These are phyloP conservation scores for Galeopsomyia nigrocyanea DNA, from an alignment of 2,888 invertebrate species.

Conservation along the genomic window DNA sequence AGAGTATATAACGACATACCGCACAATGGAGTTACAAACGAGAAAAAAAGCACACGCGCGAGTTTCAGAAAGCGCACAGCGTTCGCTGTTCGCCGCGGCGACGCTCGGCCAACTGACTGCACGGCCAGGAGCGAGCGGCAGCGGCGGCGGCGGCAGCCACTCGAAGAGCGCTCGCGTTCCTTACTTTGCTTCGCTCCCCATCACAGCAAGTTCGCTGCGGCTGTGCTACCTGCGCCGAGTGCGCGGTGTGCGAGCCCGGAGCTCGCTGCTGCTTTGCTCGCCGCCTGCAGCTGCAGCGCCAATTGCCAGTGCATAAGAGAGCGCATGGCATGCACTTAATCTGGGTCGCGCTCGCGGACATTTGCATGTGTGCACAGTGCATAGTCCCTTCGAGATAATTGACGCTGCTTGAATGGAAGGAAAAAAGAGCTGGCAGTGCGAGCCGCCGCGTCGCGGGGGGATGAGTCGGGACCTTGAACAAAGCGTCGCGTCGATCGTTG, in stretches of 20 bases:
- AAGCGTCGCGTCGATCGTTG: too few relatives aligned
- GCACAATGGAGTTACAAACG: neutral
- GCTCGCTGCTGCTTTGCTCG: neutral
- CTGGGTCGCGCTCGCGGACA: conserved; percentile 46
- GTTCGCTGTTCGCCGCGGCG: conserved; percentile 35
- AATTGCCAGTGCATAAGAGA: neutral
- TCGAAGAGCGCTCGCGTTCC: conserved; percentile 10
- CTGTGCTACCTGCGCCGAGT: neutral
- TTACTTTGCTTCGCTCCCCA: neutral
- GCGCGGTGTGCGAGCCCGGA: neutral
- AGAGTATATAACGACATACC: too few relatives aligned
- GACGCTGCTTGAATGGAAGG: too few relatives aligned
- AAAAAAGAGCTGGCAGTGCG: too few relatives aligned
- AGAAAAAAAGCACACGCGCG: conserved; percentile 18
- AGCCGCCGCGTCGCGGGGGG: too few relatives aligned
- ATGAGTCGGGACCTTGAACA: too few relatives aligned
- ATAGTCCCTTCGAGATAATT: too few relatives aligned
- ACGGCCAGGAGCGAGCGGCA: conserved; percentile 3
- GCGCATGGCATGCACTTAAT: conserved; percentile 35
- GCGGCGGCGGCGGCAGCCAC: too few relatives aligned
- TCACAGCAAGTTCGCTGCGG: too few relatives aligned
- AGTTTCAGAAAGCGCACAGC: conserved; percentile 2
- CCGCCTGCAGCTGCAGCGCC: neutral
- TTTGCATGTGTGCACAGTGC: too few relatives aligned
- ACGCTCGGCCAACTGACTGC: conserved; percentile 47